Base-by-base conservation (phyloP, 2,888 invertebrate genomes). In the Cheilosia urbana region DNA sequence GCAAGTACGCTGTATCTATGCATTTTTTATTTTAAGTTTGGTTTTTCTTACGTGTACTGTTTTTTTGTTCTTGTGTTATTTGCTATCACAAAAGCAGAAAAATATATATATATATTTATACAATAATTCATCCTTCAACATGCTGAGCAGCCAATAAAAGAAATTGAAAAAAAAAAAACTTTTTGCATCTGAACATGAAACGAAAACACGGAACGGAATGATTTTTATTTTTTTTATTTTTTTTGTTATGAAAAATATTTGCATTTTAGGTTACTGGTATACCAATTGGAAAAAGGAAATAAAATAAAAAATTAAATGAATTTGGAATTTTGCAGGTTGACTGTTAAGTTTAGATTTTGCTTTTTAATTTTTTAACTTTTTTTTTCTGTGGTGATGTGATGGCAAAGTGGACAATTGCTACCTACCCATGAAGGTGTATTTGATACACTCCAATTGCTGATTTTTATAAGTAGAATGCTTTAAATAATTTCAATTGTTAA, bases 391-490 rank as follows among this genome's bases (percentile, higher is more conserved):
- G 80, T 81, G 78, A 87, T 85, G 77, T 81, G 81, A 81, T 85
- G 79, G 82, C 87, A 87, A 87, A 80, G 71, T 77, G 75, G 57
- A 63, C 66, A 58, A 68, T 87, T 87, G 88, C 89, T 91, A 91
- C 91, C 91, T 91, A 91, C 91, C 91, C 89, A 88, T 89, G 88
- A 88, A 89, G 88, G 87, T 89, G 88, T 87, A 88, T 87, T 88
- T 89, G 88, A 87, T 88, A 89, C 81, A 89, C 87, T 90, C 91
- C 91, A 89, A 89, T 88, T 89, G 89, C 84, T 85, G 88, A 88
- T 87, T 89, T 89, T 90, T 91, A 90, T 81, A 90, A 89, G 82
- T 80, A 84, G 69, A 68, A 85, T 72, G 87, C 87, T 90, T 87
- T 88, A 88, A 89, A 89, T 89, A 84, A 63, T 88, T 87, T 68